Evolutionary conservation across 2,797 vertebrate species (phyloP).

Genomic region (Gadopsis bispinosus): DNA sequence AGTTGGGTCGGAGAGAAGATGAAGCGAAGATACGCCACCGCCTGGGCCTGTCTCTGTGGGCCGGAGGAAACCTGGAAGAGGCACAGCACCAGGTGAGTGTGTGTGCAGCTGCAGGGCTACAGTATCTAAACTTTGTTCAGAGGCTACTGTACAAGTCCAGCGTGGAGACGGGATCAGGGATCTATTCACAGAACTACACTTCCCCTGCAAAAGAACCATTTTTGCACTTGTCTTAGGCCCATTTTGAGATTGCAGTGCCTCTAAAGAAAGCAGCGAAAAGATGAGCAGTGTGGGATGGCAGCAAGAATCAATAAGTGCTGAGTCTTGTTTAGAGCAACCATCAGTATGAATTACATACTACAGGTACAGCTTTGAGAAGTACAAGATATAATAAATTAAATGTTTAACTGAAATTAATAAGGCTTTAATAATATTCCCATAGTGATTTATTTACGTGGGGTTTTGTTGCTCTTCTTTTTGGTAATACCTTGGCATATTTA

Average conservation of each 20-base stretch:
- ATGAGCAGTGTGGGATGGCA: neutral
- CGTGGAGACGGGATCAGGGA: neutral
- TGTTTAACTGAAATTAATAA: neutral
- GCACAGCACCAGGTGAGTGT: constrained; percentile 89
- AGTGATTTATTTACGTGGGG: too few species aligned
- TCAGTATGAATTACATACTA: neutral
- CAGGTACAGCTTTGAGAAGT: too few species aligned
- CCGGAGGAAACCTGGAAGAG: constrained; percentile 92
- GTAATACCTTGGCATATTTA: too few species aligned
- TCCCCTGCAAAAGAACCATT: neutral
- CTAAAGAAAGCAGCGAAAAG: neutral
- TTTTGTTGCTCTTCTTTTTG: too few species aligned
- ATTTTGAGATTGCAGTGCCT: neutral
- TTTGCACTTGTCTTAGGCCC: neutral
- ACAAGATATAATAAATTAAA: neutral
- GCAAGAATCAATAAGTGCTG: neutral
- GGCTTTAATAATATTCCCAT: too few species aligned
- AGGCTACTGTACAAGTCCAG: neutral
- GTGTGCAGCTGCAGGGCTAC: neutral
- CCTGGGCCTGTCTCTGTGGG: constrained; percentile 94
- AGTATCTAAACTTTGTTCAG: neutral
- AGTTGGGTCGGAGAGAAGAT: constrained; percentile 92
- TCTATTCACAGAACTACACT: neutral
- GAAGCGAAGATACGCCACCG: constrained; percentile 96
- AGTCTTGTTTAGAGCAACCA: neutral